phyloP scores from a whole-genome alignment of 2,888 invertebrate genomes.

The Dastarcus helophoroides region DNA sequence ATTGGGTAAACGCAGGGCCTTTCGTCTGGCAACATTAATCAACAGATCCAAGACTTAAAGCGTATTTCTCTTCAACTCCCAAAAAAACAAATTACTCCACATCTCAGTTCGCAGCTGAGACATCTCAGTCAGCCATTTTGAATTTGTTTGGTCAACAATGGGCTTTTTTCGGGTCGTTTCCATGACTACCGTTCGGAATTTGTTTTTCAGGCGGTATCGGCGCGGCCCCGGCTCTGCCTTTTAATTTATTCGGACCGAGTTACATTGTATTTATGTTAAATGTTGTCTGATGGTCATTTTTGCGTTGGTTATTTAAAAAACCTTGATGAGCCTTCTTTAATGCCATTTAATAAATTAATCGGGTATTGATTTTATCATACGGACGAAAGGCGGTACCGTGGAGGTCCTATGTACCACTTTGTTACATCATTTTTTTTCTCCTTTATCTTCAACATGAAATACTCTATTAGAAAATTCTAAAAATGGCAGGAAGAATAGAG shows the following conservation, averaged over 20 bases:
- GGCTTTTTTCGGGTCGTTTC: slow-evolving; percentile 29
- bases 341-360: slow-evolving; percentile 14
- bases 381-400: no score
- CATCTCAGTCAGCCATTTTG: slow-evolving; percentile 33
- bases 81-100: slow-evolving; percentile 33
- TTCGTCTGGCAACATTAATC: no score
- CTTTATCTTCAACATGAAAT: no score
- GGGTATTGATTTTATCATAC: slow-evolving; percentile 9
- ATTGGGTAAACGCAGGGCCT: no score
- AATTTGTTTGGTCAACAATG: slow-evolving; percentile 35
- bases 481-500: no score
- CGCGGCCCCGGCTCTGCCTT: slow-evolving; percentile 23
- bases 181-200: slow-evolving; percentile 30
- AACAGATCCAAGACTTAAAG: slow-evolving; percentile 30
- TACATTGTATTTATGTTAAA: slow-evolving; percentile 31
- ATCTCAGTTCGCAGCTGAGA: slow-evolving; percentile 27
- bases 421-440: no score
- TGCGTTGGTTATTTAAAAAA: no score
- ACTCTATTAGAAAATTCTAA: no score
- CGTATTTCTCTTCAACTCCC: slow-evolving; percentile 31
- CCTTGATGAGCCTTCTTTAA: slow-evolving; percentile 14
- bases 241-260: slow-evolving; percentile 30
- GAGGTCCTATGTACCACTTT: no score
- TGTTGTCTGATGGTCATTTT: slow-evolving; percentile 26
- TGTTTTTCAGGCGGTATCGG: slow-evolving; percentile 26